Evolutionary conservation across 1,140 invertebrate genomes (phyloP).

Genomic region (Artemia franciscana): DNA sequence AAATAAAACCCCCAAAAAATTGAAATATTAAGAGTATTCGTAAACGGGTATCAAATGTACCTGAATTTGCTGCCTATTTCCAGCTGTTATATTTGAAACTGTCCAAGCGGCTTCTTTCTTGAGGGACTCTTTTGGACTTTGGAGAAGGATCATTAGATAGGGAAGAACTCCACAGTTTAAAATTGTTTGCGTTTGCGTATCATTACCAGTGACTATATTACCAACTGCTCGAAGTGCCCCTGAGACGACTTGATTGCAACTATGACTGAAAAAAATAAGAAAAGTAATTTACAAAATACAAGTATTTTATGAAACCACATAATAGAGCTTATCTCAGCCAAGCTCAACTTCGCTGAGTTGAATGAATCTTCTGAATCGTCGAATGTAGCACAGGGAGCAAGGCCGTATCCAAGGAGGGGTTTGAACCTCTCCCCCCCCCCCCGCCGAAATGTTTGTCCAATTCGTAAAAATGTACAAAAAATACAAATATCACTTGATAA

Average conservation of each 20-base stretch:
- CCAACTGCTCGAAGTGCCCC: constrained; percentile 84
- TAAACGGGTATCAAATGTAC: constrained; percentile 22
- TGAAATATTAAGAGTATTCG: too few species aligned
- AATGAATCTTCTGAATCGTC: too few species aligned
- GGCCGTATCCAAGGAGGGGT: too few species aligned
- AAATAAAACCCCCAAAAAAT: background rate
- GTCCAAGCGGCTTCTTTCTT: constrained; percentile 96
- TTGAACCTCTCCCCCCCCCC: too few species aligned
- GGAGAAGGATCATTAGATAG: constrained; percentile 55
- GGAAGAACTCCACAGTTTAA: constrained; percentile 72
- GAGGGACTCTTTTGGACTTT: constrained; percentile 54
- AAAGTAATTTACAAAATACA: too few species aligned
- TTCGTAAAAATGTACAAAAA: too few species aligned
- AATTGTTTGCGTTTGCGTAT: constrained; percentile 84
- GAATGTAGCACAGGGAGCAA: too few species aligned
- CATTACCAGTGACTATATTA: constrained; percentile 94
- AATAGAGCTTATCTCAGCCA: too few species aligned
- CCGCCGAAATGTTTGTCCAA: too few species aligned
- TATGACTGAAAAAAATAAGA: constrained; percentile 36
- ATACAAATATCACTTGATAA: too few species aligned
- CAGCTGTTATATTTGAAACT: constrained; percentile 91
- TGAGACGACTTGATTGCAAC: constrained; percentile 71
- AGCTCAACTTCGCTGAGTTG: too few species aligned
- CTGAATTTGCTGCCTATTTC: constrained; percentile 79
- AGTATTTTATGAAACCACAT: too few species aligned